Conservation (phyloP, 2,113 vertebrate genomes). For the Sceloporus undulatus region DNA sequence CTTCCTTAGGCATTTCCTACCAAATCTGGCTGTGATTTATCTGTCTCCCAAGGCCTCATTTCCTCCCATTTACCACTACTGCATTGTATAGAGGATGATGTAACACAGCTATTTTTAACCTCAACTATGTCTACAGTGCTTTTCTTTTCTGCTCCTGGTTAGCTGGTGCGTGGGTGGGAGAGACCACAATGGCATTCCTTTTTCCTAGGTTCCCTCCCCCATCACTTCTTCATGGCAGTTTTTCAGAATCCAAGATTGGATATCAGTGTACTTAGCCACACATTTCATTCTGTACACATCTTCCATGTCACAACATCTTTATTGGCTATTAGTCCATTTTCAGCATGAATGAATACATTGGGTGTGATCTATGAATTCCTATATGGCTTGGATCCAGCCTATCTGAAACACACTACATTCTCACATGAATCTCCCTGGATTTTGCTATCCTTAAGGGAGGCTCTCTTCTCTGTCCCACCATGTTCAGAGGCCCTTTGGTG, state of each 20-base stretch:
- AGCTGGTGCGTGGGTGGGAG: not conserved
- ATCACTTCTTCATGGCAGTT: not conserved
- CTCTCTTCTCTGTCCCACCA: too few species aligned
- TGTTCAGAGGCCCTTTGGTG: too few species aligned
- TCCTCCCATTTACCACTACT: constrained; percentile 24
- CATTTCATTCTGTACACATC: not conserved
- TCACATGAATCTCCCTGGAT: too few species aligned
- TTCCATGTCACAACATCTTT: too few species aligned
- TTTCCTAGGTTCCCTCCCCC: not conserved
- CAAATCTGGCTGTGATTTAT: constrained; percentile 42
- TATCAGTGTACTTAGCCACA: not conserved
- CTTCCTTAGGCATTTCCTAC: constrained; percentile 28
- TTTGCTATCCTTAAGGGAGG: too few species aligned
- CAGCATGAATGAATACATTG: too few species aligned
- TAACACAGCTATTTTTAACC: constrained; percentile 30
- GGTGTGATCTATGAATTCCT: too few species aligned
- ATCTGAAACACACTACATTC: too few species aligned
- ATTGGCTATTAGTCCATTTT: too few species aligned
- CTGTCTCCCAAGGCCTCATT: constrained; percentile 27
- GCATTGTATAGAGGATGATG: constrained; percentile 17
- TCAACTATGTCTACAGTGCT: constrained; percentile 15
- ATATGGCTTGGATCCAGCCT: too few species aligned
- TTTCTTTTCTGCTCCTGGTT: not conserved
- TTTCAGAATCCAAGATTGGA: not conserved
- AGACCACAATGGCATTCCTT: not conserved